A percentile compares a stretch with the other conserved stretches of the same genome.
These are phyloP conservation scores for Ctenodactylus gundi DNA, from an alignment of 2,113 vertebrate genomes.

Conservation along the genomic window DNA sequence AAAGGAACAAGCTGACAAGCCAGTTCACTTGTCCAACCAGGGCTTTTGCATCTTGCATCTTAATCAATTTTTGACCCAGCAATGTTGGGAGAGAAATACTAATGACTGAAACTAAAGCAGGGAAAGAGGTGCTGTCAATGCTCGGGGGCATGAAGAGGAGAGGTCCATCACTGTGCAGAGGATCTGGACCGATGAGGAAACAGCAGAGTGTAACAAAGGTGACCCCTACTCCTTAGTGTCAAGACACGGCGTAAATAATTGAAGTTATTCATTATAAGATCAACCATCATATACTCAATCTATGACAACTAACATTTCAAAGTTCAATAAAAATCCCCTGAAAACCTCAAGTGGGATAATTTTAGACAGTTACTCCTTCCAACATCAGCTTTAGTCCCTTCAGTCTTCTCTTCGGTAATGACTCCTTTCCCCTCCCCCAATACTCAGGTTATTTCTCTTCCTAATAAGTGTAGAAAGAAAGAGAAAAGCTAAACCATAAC, in stretches of 20 bases:
- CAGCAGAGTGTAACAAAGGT: no score
- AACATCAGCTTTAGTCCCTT: background rate
- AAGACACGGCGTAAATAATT: background rate
- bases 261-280: slow-evolving; percentile 36
- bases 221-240: background rate
- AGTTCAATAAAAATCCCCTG: slow-evolving; percentile 13
- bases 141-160: no score
- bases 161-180: no score
- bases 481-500: slow-evolving; percentile 61
- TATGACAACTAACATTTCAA: slow-evolving; percentile 37
- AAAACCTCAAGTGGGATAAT: slow-evolving; percentile 34
- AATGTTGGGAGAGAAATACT: background rate
- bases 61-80: background rate
- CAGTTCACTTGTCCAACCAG: background rate
- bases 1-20: background rate
- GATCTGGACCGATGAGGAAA: no score
- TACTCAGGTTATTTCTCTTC: background rate
- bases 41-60: background rate
- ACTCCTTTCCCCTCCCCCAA: background rate
- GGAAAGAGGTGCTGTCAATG: background rate
- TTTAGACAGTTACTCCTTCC: slow-evolving; percentile 7
- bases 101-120: background rate
- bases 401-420: background rate
- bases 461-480: slow-evolving; percentile 49
- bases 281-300: background rate